A percentile compares a stretch with the other conserved stretches of the same genome.
These are phyloP conservation scores for Trichogramma dendrolimi DNA, from an alignment of 2,888 invertebrate species.

Conservation along the genomic window DNA sequence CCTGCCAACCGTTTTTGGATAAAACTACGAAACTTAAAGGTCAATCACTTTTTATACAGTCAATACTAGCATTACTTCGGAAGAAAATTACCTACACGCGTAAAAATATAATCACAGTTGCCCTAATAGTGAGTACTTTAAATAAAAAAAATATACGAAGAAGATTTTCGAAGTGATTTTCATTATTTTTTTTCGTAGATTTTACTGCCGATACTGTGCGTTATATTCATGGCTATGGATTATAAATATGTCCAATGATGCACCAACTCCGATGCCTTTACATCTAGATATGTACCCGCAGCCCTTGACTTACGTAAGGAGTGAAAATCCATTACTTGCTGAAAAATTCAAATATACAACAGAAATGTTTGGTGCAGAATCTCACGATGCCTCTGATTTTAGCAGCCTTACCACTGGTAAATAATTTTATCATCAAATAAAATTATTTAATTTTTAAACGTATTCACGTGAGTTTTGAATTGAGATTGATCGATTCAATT, in stretches of 20 bases:
- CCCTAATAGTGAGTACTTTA: constrained; percentile 41
- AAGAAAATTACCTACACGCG: constrained; percentile 47
- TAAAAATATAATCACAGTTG: constrained; percentile 40
- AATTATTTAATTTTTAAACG: too few species aligned
- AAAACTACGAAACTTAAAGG: constrained; percentile 41
- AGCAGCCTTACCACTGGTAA: constrained; percentile 33
- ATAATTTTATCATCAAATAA: too few species aligned
- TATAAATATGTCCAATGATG: constrained; percentile 35
- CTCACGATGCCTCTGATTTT: constrained; percentile 22
- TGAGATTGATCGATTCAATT: not conserved
- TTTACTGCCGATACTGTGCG: constrained; percentile 42
- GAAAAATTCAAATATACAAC: constrained; percentile 34
- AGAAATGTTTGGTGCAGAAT: constrained; percentile 32
- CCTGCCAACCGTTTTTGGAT: constrained; percentile 33
- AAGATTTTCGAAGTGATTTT: not conserved
- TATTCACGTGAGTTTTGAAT: too few species aligned
- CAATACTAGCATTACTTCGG: constrained; percentile 42
- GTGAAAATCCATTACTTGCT: constrained; percentile 30
- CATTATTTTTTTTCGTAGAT: constrained; percentile 35
- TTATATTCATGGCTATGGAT: constrained; percentile 43
- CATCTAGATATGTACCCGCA: constrained; percentile 43
- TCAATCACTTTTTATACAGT: constrained; percentile 39
- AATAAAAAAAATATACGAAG: not conserved
- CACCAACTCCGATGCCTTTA: constrained; percentile 39
- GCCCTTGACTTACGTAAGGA: constrained; percentile 41